These are phyloP conservation scores for Tenthredo scrophulariae DNA, from an alignment of 2,888 invertebrate genomes.

Conservation along the genomic window DNA sequence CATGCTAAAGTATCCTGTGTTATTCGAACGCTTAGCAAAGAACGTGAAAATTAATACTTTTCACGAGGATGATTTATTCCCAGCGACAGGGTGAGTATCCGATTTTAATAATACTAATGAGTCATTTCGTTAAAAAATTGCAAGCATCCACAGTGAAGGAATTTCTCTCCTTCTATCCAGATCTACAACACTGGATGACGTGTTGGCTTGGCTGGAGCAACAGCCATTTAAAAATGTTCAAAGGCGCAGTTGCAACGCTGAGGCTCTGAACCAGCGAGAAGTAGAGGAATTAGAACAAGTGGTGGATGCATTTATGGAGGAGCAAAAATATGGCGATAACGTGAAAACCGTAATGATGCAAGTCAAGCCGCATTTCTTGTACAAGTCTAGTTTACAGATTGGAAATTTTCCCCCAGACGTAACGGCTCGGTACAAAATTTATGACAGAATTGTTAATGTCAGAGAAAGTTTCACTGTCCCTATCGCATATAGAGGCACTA, in stretches of 20 bases:
- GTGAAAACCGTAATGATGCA: constrained; percentile 84
- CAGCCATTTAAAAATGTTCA: constrained; percentile 82
- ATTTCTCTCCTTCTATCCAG: constrained; percentile 54
- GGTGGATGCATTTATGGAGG: constrained; percentile 73
- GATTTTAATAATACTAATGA: not conserved
- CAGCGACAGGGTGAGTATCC: constrained; percentile 79
- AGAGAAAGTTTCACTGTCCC: constrained; percentile 89
- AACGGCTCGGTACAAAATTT: constrained; percentile 83
- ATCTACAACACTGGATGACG: constrained; percentile 79
- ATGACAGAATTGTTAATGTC: constrained; percentile 92
- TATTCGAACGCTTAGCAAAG: constrained; percentile 83
- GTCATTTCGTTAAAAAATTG: not conserved
- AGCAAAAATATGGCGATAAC: constrained; percentile 60
- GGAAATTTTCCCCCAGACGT: constrained; percentile 84
- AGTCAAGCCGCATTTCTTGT: constrained; percentile 89
- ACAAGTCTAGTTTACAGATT: constrained; percentile 82
- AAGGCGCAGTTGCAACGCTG: constrained; percentile 85
- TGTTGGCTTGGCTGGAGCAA: constrained; percentile 85
- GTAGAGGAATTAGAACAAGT: constrained; percentile 80
- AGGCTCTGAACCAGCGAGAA: constrained; percentile 85
- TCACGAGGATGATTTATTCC: constrained; percentile 86
- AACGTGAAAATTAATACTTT: constrained; percentile 82
- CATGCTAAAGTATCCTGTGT: constrained; percentile 85
- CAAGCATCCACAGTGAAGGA: not conserved
- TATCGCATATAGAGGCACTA: constrained; percentile 90